A percentile compares a stretch with the other conserved stretches of the same genome.
These are phyloP conservation scores for Petrolisthes manimaculis DNA, from an alignment of 2,888 invertebrate genomes.

Conservation along the genomic window DNA sequence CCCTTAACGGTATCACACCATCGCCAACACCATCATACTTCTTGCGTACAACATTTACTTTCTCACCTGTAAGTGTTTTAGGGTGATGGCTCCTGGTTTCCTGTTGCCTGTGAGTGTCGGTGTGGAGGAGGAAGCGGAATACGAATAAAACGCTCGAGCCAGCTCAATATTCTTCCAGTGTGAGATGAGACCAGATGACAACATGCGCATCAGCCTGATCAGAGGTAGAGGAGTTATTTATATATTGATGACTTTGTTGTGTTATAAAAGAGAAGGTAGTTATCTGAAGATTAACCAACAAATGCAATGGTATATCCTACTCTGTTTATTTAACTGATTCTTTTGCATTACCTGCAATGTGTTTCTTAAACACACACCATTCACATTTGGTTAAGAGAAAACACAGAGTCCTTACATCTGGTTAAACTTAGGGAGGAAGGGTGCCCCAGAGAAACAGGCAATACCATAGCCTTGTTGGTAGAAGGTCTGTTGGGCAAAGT, in stretches of 20 bases:
- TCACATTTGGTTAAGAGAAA: slow-evolving; percentile 1
- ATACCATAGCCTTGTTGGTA: slow-evolving; percentile 45
- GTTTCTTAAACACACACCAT: too few species aligned
- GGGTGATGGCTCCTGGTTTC: slow-evolving; percentile 4
- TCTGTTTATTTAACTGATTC: too few species aligned
- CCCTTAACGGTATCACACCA: too few species aligned
- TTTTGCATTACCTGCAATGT: too few species aligned
- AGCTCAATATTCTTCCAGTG: not conserved
- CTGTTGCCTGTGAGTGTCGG: not conserved
- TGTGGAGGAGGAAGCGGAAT: not conserved
- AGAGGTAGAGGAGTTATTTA: not conserved
- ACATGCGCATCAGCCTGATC: not conserved
- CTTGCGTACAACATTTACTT: too few species aligned
- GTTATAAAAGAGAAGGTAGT: not conserved
- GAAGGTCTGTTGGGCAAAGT: slow-evolving; percentile 36
- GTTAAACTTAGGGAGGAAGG: slow-evolving; percentile 38
- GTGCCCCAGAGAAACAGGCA: slow-evolving; percentile 36
- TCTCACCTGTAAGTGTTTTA: slow-evolving; percentile 15
- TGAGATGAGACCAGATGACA: not conserved
- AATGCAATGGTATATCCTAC: too few species aligned
- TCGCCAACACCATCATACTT: too few species aligned
- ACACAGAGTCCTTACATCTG: slow-evolving; percentile 31
- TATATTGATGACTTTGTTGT: not conserved
- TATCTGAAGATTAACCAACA: too few species aligned
- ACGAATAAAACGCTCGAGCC: not conserved